A percentile compares a stretch with the other conserved stretches of the same genome.
phyloP scores from a whole-genome alignment of 2,797 vertebrate species.

The Columba guinea region DNA sequence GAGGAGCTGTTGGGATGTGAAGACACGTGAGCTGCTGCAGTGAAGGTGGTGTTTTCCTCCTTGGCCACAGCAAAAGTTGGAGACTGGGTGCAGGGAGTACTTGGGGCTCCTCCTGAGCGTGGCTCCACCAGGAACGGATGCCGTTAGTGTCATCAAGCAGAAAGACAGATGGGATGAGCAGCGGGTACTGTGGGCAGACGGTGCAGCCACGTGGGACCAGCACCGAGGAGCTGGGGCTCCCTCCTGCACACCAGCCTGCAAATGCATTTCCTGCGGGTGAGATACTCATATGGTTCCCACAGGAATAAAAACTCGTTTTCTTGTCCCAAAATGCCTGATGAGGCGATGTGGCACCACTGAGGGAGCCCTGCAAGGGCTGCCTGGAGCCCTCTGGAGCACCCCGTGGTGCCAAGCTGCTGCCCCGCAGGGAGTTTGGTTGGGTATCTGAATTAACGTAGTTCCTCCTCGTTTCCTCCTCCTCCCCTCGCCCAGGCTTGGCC shows the following conservation, averaged over 20 bases:
- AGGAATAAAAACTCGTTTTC: not conserved
- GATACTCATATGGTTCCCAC: not conserved
- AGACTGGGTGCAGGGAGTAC: not conserved
- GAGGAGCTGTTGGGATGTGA: fast-evolving
- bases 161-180: not conserved
- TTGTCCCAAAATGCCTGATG: not conserved
- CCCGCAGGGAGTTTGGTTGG: fast-evolving
- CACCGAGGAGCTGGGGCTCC: not conserved
- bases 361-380: not conserved
- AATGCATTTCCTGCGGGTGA: not conserved
- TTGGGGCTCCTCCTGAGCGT: not conserved
- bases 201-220: fast-evolving
- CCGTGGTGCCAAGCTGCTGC: not conserved
- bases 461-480: not conserved
- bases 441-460: not conserved
- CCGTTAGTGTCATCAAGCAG: too few relatives aligned
- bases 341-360: not conserved
- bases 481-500: not conserved
- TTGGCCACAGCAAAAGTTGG: fast-evolving
- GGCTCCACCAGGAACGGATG: too few relatives aligned
- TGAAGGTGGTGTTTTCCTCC: not conserved
- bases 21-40: not conserved
- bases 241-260: not conserved
- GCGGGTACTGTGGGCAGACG: fast-evolving
- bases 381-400: not conserved